Evolutionary conservation across 2,888 invertebrate genomes (phyloP), one percentile per base, ranked within the genome.

Genomic region (Alitta virens): DNA sequence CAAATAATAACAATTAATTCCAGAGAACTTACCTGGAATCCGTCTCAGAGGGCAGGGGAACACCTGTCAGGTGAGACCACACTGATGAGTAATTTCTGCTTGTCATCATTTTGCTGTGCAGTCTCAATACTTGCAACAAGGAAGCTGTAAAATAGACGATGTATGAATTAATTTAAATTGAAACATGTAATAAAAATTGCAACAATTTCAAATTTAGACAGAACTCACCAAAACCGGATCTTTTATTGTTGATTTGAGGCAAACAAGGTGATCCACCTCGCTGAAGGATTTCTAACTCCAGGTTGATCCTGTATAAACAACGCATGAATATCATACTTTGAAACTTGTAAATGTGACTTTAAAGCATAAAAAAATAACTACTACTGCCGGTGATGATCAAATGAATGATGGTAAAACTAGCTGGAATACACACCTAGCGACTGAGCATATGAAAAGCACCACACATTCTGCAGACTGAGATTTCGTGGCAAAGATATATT

Each of bases 211-310:
- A n/a, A n/a, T n/a, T n/a, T n/a, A n/a, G n/a, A n/a, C n/a, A n/a
- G n/a, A 33, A 33, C 33, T 33, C 12, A 33, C 68, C 55, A 2
- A 67, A n/a, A 26, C 68, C 67, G 14, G 64, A 63, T 40, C 62
- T 62, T 50, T 60, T 65, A 24, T 24, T 24, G 49, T 42, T 50
- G 24, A 25, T 24, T 33, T 18, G 16, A 21, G 50, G 62, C 21
- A 27, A n/a, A 43, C 52, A 52, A 7, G 60, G 60, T 25, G 26
- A 23, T 12, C 63, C 63, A n/a, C 42, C 51, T 51, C 92, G 87
- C 82, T 93, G 92, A 42, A 78, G 59, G 52, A 96, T 86, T 84
- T 96, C 95, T 63, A 94, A 88, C 85, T 96, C 96, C 63, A 96
- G 86, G 85, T 95, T 95, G 56, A 92, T 94, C 72, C 96, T 87